Conservation (phyloP, 2,797 vertebrate genomes). For the Premnoplex brunnescens region DNA sequence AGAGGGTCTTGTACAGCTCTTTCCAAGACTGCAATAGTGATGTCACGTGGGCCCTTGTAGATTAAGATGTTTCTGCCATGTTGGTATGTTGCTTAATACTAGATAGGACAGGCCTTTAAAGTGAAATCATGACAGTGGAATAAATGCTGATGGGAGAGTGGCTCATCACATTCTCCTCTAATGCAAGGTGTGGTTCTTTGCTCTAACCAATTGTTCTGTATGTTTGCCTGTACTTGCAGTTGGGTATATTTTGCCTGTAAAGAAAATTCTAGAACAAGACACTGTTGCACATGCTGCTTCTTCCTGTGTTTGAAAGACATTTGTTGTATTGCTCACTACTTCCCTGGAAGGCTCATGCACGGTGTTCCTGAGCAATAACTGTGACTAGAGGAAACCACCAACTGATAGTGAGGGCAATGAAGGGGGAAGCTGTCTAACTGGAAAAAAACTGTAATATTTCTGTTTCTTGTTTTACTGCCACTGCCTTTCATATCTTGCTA, state of each 20-base stretch:
- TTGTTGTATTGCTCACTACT: neutral
- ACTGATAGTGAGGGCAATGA: neutral
- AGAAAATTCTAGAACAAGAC: neutral
- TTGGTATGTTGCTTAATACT: neutral
- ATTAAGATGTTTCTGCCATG: neutral
- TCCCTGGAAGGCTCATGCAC: neutral
- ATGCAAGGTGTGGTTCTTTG: slow-evolving; percentile 17
- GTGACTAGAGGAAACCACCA: neutral
- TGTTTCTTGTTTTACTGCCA: neutral
- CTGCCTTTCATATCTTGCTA: neutral
- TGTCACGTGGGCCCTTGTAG: neutral
- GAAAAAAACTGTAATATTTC: neutral
- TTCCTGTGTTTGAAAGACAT: neutral
- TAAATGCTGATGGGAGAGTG: neutral
- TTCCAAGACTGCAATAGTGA: neutral
- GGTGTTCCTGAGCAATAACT: neutral
- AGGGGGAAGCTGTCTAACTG: neutral
- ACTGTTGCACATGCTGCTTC: neutral
- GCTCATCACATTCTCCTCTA: neutral
- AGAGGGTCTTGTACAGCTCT: neutral
- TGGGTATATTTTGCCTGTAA: neutral
- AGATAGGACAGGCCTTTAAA: neutral
- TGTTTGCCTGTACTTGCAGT: neutral
- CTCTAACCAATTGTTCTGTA: neutral
- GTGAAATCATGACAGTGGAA: neutral